phyloP scores from a whole-genome alignment of 2,797 vertebrate genomes.

The Otolemur crassicaudatus region DNA sequence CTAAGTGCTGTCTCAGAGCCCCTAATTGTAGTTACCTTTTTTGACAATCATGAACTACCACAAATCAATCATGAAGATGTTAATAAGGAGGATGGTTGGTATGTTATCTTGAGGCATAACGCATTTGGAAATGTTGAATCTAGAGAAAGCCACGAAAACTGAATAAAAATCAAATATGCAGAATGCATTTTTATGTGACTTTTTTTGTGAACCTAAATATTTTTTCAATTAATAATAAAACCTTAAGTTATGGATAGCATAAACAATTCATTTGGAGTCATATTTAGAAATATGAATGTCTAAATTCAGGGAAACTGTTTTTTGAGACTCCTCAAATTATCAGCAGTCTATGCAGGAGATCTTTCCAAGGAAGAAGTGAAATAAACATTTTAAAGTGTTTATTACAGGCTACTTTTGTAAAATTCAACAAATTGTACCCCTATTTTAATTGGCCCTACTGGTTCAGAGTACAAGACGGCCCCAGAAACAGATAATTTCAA shows the following conservation, averaged over 20 bases:
- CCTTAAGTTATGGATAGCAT: neutral
- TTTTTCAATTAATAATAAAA: constrained; percentile 32
- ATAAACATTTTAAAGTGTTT: constrained; percentile 43
- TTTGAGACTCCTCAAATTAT: constrained; percentile 57
- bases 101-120: neutral
- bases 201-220: neutral
- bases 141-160: neutral
- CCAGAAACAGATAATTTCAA: neutral
- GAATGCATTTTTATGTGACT: neutral
- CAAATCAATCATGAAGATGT: neutral
- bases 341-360: constrained; percentile 26
- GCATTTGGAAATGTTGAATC: neutral
- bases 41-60: neutral
- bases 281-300: constrained; percentile 44
- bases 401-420: constrained; percentile 32
- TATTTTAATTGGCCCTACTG: constrained; percentile 7
- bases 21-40: neutral
- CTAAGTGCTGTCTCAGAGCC: neutral
- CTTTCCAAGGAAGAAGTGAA: constrained; percentile 64
- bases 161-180: neutral
- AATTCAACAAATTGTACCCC: constrained; percentile 40
- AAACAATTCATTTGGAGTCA: constrained; percentile 64
- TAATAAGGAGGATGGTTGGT: neutral
- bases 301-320: constrained; percentile 47
- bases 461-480: neutral